Evolutionary conservation across 2,797 vertebrate genomes (phyloP), one percentile per base, ranked within the genome.

Genomic region (Phataginus tricuspis): DNA sequence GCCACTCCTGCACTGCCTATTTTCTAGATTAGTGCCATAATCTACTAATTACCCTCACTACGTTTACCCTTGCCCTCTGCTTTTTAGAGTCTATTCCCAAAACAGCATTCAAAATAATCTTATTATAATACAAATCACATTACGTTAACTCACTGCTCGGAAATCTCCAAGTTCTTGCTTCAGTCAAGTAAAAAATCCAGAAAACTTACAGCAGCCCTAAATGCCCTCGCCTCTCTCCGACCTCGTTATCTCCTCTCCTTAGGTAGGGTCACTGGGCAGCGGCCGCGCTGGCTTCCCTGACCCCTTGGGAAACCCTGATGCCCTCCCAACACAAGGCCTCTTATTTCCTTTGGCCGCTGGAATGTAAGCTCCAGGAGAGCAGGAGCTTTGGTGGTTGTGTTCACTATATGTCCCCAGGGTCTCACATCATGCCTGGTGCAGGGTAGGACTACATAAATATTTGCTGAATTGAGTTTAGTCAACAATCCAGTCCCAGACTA

Each of bases 391-490:
- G 61, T 64, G 51, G 19, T 23, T 31, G 29, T 42, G 12, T 57
- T 72, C 51, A 16, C 5, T 66, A 25, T 72, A 39, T 27, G 14
- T 31, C 1, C 2, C n/a, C 27, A 66, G 4, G 5, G 18, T 84
- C 72, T 72, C 27, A 15, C 27, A 69, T 45, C 14, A 13, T 13
- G 34, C 23, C 77, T 49, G 3, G 34, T 18, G n/a, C n/a, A 34
- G 34, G 15, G 0, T 37, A 34, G 42, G 14, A 83, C 19, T 96
- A 90, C 29, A 51, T 72, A 85, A 61, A 68, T 64, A 88, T 23
- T 82, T 80, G 55, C 14, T 87, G 66, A 64, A 64, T 72, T 80
- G 80, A 59, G 42, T 90, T 69, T 57, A 77, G 34, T 66, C 39
- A 34, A 45, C 25, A 79, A 29, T 53, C 61, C 45, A 29, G 37